phyloP scores from a whole-genome alignment of 2,888 invertebrate genomes.

The Sthenelais limicola region DNA sequence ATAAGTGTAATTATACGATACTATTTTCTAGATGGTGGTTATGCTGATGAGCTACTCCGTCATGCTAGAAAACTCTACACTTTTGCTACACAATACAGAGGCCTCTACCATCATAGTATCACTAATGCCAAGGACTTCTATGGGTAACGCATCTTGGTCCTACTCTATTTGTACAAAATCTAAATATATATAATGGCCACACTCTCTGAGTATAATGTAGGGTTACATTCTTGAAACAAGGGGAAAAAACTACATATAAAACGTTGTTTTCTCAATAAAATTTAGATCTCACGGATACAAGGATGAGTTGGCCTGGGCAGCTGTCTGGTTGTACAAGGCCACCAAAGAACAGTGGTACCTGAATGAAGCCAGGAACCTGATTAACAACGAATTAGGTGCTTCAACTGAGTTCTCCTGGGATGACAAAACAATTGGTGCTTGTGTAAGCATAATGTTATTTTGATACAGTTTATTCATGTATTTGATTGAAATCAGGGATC shows the following conservation, averaged over 20 bases:
- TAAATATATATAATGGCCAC: too few relatives aligned
- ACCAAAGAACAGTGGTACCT: conserved; percentile 60
- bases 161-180: too few relatives aligned
- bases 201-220: too few relatives aligned
- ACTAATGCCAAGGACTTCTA: conserved; percentile 75
- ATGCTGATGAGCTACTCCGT: conserved; percentile 72
- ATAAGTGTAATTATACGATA: too few relatives aligned
- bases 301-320: conserved; percentile 64
- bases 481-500: too few relatives aligned
- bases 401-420: conserved; percentile 65
- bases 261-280: too few relatives aligned
- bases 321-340: conserved; percentile 62
- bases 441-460: conserved; percentile 66
- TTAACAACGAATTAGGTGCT: conserved; percentile 50
- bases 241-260: too few relatives aligned
- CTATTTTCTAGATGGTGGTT: conserved; percentile 58
- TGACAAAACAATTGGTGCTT: conserved; percentile 56
- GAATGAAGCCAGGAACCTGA: conserved; percentile 55
- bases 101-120: conserved; percentile 75
- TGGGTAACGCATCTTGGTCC: too few relatives aligned
- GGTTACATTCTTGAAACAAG: too few relatives aligned
- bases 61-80: conserved; percentile 75
- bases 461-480: conserved; percentile 75
- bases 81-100: conserved; percentile 74
- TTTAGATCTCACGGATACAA: conserved; percentile 49